Evolutionary conservation across 2,797 vertebrate genomes (phyloP), one percentile per base, ranked within the genome.

Genomic region (Myripristis jacobus): DNA sequence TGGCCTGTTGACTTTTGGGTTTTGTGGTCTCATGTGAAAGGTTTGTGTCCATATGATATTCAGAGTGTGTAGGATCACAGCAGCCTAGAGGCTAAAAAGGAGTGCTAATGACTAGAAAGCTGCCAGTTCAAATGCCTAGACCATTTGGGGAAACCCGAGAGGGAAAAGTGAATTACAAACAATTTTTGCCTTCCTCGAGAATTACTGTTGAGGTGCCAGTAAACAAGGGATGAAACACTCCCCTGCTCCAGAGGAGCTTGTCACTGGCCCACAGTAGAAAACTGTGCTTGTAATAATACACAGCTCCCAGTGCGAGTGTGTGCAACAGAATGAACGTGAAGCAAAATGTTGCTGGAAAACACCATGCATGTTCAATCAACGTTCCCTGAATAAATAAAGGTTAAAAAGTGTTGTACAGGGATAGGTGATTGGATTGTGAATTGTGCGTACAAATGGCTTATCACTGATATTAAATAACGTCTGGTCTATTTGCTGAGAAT

Each of bases 11-110:
- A 66, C 66, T 70, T 68, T 54, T 2, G 13, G 38, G 71, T 74
- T 87, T 76, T 82, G 72, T 70, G 66, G 68, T 70, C 25, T 81
- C n/a, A n/a, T n/a, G 70, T 73, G 57, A 73, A 74, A 81, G 80
- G 77, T 54, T 48, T 78, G 59, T 73, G 68, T 75, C 78, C 72
- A 75, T 75, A 65, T 81, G 70, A 84, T 84, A 76, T 83, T 83
- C 69, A 67, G 79, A 4, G 41, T 1, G 11, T 60, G 61, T 27
- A 58, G n/a, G 43, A 71, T 50, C 60, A 21, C 62, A 68, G 62
- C 12, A 59, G 16, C 55, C 36, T 56, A 58, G 66, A 75, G 68
- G 55, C 70, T 69, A 73, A 66, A 66, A 66, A 78, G 74, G 31
- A 75, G 70, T 57, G 54, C 41, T 75, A 73, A 71, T 58, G 43